These are phyloP conservation scores for Petrolisthes manimaculis DNA, from an alignment of 2,888 invertebrate species.

Conservation along the genomic window DNA sequence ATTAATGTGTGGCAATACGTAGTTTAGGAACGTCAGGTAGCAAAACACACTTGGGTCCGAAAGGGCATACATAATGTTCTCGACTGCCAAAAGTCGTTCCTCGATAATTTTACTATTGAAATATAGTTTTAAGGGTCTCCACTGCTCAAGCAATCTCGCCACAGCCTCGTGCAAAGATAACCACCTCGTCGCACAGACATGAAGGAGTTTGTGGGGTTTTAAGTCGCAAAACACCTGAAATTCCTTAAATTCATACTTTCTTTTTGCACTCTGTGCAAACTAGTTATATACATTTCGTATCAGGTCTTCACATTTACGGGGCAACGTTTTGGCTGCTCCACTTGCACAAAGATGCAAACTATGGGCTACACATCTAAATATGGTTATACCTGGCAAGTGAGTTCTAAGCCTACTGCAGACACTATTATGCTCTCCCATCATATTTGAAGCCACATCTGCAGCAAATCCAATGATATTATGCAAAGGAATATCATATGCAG, in stretches of 20 bases:
- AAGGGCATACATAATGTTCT: neutral
- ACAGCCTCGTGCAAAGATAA: neutral
- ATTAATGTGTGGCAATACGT: neutral
- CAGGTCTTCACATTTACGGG: neutral
- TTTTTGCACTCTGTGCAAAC: too few relatives aligned
- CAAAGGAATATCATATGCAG: neutral
- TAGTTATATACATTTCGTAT: neutral
- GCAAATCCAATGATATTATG: neutral
- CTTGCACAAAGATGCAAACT: neutral
- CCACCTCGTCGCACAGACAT: neutral
- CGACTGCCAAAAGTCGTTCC: neutral
- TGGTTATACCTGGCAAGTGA: neutral
- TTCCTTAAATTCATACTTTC: neutral
- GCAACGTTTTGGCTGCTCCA: constrained; percentile 11
- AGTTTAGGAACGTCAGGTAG: neutral
- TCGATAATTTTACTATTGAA: neutral
- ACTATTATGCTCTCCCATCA: neutral
- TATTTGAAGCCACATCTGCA: neutral
- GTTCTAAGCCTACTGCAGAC: neutral
- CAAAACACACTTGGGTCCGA: neutral
- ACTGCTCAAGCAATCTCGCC: neutral
- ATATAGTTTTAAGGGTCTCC: neutral
- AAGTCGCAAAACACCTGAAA: neutral
- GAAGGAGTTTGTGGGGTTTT: constrained; percentile 3
- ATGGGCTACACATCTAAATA: constrained; percentile 1